These are phyloP conservation scores for Drosophila formosana DNA, from an alignment of 2,888 invertebrate genomes.

Conservation along the genomic window DNA sequence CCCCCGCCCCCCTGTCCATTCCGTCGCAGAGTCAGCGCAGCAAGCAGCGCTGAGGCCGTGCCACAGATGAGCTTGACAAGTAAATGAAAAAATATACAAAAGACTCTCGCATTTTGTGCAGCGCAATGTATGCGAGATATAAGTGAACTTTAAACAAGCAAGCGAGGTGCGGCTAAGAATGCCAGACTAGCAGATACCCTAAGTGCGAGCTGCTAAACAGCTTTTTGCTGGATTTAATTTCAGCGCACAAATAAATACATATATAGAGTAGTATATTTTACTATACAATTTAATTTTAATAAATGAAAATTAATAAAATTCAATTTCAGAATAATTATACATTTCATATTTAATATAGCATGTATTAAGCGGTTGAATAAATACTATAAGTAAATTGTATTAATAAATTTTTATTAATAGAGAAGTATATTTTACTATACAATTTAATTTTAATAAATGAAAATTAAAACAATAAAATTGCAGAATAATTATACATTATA, in stretches of 20 bases:
- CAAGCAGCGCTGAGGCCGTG: conserved; percentile 27
- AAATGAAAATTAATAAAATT: too few relatives aligned
- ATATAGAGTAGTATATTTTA: too few relatives aligned
- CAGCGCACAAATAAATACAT: too few relatives aligned
- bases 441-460: too few relatives aligned
- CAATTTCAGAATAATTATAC: too few relatives aligned
- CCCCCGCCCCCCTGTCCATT: conserved; percentile 11
- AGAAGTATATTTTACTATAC: too few relatives aligned
- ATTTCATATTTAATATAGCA: background rate
- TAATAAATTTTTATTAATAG: too few relatives aligned
- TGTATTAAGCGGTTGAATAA: background rate
- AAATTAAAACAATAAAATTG: too few relatives aligned
- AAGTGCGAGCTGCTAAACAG: background rate
- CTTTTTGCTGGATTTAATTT: too few relatives aligned
- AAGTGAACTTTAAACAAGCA: conserved; percentile 30
- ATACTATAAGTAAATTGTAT: background rate
- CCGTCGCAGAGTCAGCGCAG: conserved; percentile 3
- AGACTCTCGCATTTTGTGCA: conserved; percentile 47
- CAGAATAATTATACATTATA: too few relatives aligned
- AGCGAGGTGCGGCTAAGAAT: background rate
- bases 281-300: too few relatives aligned
- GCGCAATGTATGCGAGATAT: conserved; percentile 22
- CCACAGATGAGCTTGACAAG: conserved; percentile 79
- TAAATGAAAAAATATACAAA: conserved; percentile 64
- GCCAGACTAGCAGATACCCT: conserved; percentile 1